A percentile compares a stretch with the other conserved stretches of the same genome.
Evolutionary conservation across 92 coral and sea anemone genomes (phyloP).

Genomic region (Heteractis magnifica): DNA sequence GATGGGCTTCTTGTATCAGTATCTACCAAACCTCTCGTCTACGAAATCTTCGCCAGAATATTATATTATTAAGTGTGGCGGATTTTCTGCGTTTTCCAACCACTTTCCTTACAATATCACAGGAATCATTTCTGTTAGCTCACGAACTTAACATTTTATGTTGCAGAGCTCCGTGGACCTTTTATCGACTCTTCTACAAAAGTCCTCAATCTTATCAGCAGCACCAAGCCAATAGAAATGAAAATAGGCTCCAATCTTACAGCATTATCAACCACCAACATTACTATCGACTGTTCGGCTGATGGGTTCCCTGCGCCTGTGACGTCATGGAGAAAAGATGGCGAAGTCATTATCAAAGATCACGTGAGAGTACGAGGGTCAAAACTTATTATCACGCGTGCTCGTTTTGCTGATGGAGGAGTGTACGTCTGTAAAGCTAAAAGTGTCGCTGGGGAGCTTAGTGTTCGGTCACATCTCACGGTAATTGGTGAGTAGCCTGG

Average conservation of each 20-base stretch:
- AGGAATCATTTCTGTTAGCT: not conserved
- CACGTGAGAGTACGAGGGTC: constrained; percentile 42
- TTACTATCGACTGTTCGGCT: constrained; percentile 65
- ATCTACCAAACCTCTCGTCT: too few relatives aligned
- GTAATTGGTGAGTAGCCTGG: constrained; percentile 42
- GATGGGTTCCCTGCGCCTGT: constrained; percentile 75
- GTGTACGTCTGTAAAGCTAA: constrained; percentile 45
- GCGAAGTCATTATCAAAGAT: constrained; percentile 32
- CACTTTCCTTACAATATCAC: not conserved
- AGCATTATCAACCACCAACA: constrained; percentile 59
- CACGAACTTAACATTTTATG: not conserved
- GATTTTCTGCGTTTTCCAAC: not conserved
- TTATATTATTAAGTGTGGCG: not conserved
- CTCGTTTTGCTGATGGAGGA: constrained; percentile 49
- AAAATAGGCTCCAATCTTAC: constrained; percentile 63
- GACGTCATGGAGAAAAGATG: constrained; percentile 68
- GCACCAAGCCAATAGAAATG: constrained; percentile 33
- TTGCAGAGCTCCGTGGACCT: constrained; percentile 52
- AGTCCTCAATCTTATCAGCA: constrained; percentile 23
- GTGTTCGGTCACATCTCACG: constrained; percentile 40
- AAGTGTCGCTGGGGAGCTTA: constrained; percentile 26
- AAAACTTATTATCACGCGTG: constrained; percentile 30
- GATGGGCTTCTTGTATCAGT: too few relatives aligned
- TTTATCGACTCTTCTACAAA: constrained; percentile 10
- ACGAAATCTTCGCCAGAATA: too few relatives aligned